phyloP scores from a whole-genome alignment of 2,113 vertebrate species.

The Phrynosoma platyrhinos region DNA sequence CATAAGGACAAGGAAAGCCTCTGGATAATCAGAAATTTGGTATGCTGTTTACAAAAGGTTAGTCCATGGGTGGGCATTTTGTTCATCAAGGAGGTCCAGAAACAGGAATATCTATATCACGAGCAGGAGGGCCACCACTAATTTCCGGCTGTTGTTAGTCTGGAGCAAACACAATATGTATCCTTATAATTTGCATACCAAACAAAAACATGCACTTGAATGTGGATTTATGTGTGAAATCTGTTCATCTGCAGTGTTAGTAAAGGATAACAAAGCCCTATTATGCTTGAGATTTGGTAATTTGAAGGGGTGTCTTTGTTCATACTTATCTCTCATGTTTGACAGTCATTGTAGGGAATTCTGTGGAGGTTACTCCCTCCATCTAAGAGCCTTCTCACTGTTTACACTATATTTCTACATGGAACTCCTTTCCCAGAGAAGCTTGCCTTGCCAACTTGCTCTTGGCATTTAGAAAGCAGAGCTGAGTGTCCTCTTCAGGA shows the following conservation, averaged over 20 bases:
- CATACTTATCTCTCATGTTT: not conserved
- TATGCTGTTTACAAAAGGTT: conserved; percentile 37
- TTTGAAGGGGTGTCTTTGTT: not conserved
- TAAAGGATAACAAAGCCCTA: not conserved
- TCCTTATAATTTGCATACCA: conserved; percentile 21
- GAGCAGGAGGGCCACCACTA: not conserved
- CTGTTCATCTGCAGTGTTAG: not conserved
- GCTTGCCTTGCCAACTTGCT: not conserved
- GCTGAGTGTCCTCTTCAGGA: not conserved
- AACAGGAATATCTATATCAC: not conserved
- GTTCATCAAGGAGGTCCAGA: not conserved
- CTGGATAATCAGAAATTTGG: conserved; percentile 41
- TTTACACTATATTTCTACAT: not conserved
- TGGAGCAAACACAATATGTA: conserved; percentile 8
- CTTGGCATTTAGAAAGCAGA: no score
- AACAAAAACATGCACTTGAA: conserved; percentile 20
- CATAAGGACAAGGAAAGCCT: conserved; percentile 25
- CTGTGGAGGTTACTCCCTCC: not conserved
- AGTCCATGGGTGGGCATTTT: conserved; percentile 14
- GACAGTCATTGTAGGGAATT: no score
- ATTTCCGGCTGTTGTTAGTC: conserved; percentile 14
- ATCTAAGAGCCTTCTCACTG: not conserved
- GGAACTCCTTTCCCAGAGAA: not conserved
- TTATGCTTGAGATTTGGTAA: not conserved
- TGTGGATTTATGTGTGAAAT: not conserved